Evolutionary conservation across 2,797 vertebrate species (phyloP).

Genomic region (Lateolabrax maculatus): DNA sequence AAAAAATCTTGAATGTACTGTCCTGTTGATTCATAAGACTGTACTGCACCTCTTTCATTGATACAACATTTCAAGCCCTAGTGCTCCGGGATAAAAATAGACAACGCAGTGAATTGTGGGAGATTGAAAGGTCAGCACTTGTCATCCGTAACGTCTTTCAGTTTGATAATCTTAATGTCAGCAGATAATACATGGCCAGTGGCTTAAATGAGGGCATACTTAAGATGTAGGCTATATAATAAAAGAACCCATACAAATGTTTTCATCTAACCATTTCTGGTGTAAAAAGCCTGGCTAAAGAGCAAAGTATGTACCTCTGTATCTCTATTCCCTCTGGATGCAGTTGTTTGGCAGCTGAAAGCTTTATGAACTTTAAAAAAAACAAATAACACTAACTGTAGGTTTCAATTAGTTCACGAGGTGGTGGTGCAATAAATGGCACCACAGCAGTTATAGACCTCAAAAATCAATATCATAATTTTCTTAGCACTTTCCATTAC

Average conservation of each 20-base stretch:
- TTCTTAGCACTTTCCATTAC: constrained; percentile 32
- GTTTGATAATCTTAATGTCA: constrained; percentile 73
- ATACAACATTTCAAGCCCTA: constrained; percentile 80
- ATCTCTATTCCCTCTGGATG: constrained; percentile 6
- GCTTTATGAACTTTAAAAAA: constrained; percentile 23
- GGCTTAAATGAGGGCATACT: constrained; percentile 58
- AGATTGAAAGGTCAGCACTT: constrained; percentile 79
- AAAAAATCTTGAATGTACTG: constrained; percentile 58
- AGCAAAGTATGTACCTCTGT: background rate
- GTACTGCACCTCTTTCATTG: constrained; percentile 72
- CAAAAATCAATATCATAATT: constrained; percentile 54
- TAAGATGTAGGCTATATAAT: constrained; percentile 50
- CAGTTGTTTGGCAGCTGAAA: constrained; percentile 26
- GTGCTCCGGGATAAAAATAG: constrained; percentile 81
- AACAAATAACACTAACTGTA: constrained; percentile 30
- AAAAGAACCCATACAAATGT: constrained; percentile 31
- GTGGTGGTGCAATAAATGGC: constrained; percentile 44
- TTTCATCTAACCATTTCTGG: constrained; percentile 39
- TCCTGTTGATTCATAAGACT: constrained; percentile 72
- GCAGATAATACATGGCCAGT: constrained; percentile 59
- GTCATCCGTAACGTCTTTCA: constrained; percentile 64
- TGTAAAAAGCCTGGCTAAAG: constrained; percentile 40
- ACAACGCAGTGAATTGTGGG: constrained; percentile 68
- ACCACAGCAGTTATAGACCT: constrained; percentile 30
- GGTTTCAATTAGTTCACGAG: constrained; percentile 38